Evolutionary conservation across 2,888 invertebrate species (phyloP).

Genomic region (Odontomyia ornata): DNA sequence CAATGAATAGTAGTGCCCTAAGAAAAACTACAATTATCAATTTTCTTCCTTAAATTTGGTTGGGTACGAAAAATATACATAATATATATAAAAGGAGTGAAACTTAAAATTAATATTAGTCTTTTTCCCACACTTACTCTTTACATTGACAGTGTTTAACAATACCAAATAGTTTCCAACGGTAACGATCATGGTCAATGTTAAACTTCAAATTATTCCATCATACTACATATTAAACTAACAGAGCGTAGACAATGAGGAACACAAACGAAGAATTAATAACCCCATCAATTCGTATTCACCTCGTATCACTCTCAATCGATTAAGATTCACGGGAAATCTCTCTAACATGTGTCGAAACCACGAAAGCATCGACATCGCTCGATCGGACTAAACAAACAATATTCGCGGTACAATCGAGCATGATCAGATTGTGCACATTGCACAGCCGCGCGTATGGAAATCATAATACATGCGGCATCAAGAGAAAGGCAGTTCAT

Average conservation of each 20-base stretch:
- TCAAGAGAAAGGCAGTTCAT: slow-evolving; percentile 27
- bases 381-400: background rate
- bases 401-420: background rate
- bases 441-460: background rate
- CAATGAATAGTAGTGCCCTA: no score
- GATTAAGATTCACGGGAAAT: background rate
- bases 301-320: background rate
- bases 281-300: background rate
- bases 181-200: no score
- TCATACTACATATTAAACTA: no score
- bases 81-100: no score
- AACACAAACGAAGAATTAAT: background rate
- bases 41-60: no score
- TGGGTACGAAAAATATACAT: no score
- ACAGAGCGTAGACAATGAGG: background rate
- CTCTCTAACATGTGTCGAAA: background rate
- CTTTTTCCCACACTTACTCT: no score
- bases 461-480: slow-evolving; percentile 58
- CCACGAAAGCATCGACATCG: background rate
- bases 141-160: no score
- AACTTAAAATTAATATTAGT: no score
- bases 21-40: no score
- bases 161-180: no score
- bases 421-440: background rate
- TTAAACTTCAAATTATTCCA: no score